Evolutionary conservation across 37 sponge, comb jelly and placozoan species (phyloP).

Genomic region (Beroe forskalii): DNA sequence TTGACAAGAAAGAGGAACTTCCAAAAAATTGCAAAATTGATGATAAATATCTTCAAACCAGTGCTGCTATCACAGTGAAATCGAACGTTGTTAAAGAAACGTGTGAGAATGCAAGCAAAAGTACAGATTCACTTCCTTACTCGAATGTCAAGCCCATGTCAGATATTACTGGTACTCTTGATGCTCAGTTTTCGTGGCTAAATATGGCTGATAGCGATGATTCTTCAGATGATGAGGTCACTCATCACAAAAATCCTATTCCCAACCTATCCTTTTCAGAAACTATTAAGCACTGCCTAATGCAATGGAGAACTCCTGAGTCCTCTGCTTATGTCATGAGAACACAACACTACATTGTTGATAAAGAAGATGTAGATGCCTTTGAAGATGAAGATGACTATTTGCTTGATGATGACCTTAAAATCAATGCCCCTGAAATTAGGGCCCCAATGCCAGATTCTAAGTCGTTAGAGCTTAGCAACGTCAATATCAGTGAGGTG

Average conservation of each 20-base stretch:
- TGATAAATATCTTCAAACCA: neutral
- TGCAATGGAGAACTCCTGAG: neutral
- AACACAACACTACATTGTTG: neutral
- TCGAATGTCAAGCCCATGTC: neutral
- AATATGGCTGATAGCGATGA: neutral
- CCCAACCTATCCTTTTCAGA: neutral
- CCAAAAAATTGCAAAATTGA: slow-evolving; percentile 48
- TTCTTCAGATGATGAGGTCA: neutral
- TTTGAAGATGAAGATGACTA: neutral
- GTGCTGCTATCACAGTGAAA: too few relatives aligned
- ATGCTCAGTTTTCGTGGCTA: slow-evolving; percentile 29
- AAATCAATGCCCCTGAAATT: neutral
- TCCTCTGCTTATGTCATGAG: neutral
- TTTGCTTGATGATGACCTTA: slow-evolving; percentile 49
- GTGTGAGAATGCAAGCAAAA: neutral
- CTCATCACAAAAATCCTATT: neutral
- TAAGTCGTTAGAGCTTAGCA: neutral
- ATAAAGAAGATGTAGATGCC: neutral
- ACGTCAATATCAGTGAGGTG: neutral
- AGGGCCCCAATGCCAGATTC: neutral
- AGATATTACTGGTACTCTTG: neutral
- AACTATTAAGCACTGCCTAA: neutral
- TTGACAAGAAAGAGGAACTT: neutral
- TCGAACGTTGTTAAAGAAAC: neutral
- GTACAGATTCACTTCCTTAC: neutral